A percentile compares a stretch with the other conserved stretches of the same genome.
Evolutionary conservation across 2,888 invertebrate genomes (phyloP).

Genomic region (Eristalis intricaria): DNA sequence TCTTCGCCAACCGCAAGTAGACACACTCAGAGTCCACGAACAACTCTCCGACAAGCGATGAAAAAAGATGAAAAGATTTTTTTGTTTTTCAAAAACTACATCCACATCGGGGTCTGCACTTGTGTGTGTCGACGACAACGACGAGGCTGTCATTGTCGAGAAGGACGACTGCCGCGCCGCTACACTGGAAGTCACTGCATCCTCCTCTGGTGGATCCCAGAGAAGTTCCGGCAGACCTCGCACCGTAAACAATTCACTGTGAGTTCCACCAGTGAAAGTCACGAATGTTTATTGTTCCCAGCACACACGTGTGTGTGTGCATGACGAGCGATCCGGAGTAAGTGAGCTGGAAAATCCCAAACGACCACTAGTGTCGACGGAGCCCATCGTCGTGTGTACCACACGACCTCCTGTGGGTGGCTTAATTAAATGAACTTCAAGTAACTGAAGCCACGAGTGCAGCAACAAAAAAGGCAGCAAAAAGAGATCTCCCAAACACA

Average conservation of each 20-base stretch:
- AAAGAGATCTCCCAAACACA: not conserved
- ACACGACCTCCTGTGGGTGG: conserved; percentile 54
- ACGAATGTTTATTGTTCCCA: conserved; percentile 68
- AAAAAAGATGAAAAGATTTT: conserved; percentile 27
- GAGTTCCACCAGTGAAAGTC: conserved; percentile 53
- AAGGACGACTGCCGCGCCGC: not conserved
- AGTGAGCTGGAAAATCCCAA: conserved; percentile 59
- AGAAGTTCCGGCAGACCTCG: conserved; percentile 32
- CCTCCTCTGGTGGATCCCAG: not conserved
- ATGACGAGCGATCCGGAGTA: conserved; percentile 31
- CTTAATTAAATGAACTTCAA: conserved; percentile 68
- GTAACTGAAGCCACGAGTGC: conserved; percentile 32
- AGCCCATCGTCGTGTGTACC: conserved; percentile 12
- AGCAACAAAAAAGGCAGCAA: not conserved
- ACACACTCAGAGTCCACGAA: conserved; percentile 20
- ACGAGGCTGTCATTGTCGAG: not conserved
- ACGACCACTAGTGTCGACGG: conserved; percentile 46
- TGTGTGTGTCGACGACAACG: not conserved
- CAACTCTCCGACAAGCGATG: not conserved
- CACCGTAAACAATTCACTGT: conserved; percentile 58
- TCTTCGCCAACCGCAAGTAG: conserved; percentile 57
- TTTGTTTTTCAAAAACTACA: conserved; percentile 31
- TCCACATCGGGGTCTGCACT: conserved; percentile 9
- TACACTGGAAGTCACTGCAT: too few relatives aligned
- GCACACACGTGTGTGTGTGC: conserved; percentile 9